Evolutionary conservation across 2,888 invertebrate species (phyloP).

Genomic region (Cephus pulcher): DNA sequence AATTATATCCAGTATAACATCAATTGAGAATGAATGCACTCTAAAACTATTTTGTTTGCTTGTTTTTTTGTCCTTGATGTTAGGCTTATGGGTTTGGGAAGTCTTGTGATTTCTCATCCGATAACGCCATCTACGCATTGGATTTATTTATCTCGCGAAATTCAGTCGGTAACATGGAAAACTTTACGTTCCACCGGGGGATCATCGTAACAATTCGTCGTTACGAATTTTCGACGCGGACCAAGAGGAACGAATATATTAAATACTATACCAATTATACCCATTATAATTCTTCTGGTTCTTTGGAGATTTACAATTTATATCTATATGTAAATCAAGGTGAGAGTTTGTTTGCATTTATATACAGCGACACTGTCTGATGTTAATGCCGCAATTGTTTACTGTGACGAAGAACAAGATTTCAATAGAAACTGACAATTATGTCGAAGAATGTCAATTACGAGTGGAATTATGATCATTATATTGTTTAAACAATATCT

Average conservation of each 20-base stretch:
- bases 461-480: no score
- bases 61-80: neutral
- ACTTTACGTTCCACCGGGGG: neutral
- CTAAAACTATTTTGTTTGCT: neutral
- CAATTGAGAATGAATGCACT: neutral
- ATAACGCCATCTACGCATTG: constrained; percentile 53
- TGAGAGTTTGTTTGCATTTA: no score
- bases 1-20: no score
- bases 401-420: no score
- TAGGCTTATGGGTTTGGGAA: no score
- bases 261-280: neutral
- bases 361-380: no score
- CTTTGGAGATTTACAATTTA: neutral
- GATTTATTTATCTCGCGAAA: constrained; percentile 16
- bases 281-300: neutral
- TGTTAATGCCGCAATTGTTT: no score
- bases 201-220: neutral
- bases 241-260: neutral
- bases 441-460: no score
- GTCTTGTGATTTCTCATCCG: constrained; percentile 25
- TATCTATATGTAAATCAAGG: neutral
- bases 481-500: no score
- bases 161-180: constrained; percentile 40
- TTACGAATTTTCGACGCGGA: neutral
- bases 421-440: no score